Evolutionary conservation across 2,113 vertebrate species (phyloP).

Genomic region (Toxostoma redivivum): DNA sequence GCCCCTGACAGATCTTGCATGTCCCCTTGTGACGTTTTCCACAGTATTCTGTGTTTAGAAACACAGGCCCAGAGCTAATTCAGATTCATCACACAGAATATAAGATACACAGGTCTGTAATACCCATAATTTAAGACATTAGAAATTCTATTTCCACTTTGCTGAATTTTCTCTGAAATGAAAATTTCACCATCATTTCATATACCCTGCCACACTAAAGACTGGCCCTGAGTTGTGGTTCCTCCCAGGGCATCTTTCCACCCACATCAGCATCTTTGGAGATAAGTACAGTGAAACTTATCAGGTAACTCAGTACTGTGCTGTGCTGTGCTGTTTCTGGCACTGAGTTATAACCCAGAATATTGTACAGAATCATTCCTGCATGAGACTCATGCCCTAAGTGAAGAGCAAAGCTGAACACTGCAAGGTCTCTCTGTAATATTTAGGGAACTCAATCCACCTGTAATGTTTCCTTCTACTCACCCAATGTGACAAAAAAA

Average conservation of each 20-base stretch:
- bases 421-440: rapidly evolving
- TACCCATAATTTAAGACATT: background rate
- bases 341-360: background rate
- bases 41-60: background rate
- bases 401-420: background rate
- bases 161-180: background rate
- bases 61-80: background rate
- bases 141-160: background rate
- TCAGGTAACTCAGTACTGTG: background rate
- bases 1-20: background rate
- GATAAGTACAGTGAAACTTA: background rate
- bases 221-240: background rate
- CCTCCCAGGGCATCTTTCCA: background rate
- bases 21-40: background rate
- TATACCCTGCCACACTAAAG: background rate
- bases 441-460: background rate
- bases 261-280: rapidly evolving
- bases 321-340: rapidly evolving
- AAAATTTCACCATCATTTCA: background rate
- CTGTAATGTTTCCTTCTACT: background rate
- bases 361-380: background rate
- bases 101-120: background rate
- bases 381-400: background rate
- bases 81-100: background rate
- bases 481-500: background rate